Base-by-base conservation (phyloP, 2,797 vertebrate genomes). In the Sebastes cheni region DNA sequence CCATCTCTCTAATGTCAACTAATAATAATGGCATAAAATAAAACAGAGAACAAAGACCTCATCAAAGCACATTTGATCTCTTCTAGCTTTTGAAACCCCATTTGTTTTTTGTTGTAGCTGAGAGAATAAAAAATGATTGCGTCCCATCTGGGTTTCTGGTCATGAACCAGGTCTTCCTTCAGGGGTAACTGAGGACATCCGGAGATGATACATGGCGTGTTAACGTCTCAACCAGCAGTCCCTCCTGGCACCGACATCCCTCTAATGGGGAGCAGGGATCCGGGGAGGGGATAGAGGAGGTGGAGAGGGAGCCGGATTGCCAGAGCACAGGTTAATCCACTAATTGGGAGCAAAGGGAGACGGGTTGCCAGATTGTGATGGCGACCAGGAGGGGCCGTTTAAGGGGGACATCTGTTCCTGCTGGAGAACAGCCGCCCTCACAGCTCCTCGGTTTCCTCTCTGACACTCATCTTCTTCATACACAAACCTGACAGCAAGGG, bases 371-470 rank as follows among this genome's bases (percentile, higher is more conserved):
- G 94, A 93, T 91, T 94, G 92, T 88, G 92, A 93, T 92, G 92
- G 93, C 92, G 91, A 95, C 94, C 95, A 95, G 94, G 94, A 94
- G 94, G 94, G 91, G 88, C 88, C 92, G 80, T 96, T 96, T 95
- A 96, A 94, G 87, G 88, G 82, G 91, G 94, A 95, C 95, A 96
- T 96, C 95, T 96, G 96, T 93, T 95, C 93, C 91, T 93, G 88
- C 93, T 89, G 91, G 93, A 92, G 90, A 94, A 90, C 91, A 95
- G 92, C 90, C 89, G 86, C 85, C 92, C 91, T 91, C 91, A 77
- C 92, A 92, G 88, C 80, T 91, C 91, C 79, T 71, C 12, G 75
- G 81, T 79, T 88, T 89, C 59, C 87, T 90, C 86, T 79, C 81
- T 79, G 84, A 92, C 88, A 92, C 91, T 90, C 85, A 69, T 92